Percentiles rank a stretch among this genome's conserved stretches.
These are phyloP conservation scores for Hermaeophaga mercurialis DNA, from an alignment of 2,888 invertebrate species.

Conservation along the genomic window DNA sequence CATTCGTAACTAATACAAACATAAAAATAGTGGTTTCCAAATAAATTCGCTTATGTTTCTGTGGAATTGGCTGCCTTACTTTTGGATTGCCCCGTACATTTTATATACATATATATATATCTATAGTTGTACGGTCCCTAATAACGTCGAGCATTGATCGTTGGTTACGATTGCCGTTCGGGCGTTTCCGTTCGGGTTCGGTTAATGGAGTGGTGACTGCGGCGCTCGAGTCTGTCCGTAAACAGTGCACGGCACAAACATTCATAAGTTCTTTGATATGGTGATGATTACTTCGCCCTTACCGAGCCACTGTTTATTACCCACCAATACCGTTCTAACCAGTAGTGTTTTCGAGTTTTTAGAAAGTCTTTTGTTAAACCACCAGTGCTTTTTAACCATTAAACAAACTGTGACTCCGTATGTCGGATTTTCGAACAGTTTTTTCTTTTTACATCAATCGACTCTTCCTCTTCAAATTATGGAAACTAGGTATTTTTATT, in stretches of 20 bases:
- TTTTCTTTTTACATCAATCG: slow-evolving; percentile 51
- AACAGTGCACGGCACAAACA: slow-evolving; percentile 12
- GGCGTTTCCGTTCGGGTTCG: slow-evolving; percentile 6
- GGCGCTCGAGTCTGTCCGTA: slow-evolving; percentile 49
- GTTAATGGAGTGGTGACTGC: slow-evolving; percentile 2
- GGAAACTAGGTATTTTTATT: slow-evolving; percentile 52
- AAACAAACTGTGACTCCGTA: slow-evolving; percentile 53
- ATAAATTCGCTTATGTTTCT: too few species aligned
- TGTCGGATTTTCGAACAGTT: slow-evolving; percentile 56
- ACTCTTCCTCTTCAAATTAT: slow-evolving; percentile 49
- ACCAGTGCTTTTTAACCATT: slow-evolving; percentile 53
- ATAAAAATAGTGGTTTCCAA: too few species aligned
- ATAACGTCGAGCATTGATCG: slow-evolving; percentile 25
- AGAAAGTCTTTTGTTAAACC: slow-evolving; percentile 53
- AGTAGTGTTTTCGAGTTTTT: slow-evolving; percentile 38
- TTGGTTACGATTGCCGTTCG: slow-evolving; percentile 11
- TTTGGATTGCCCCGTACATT: not conserved
- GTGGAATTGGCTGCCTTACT: too few species aligned
- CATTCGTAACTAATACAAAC: too few species aligned
- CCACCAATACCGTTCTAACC: slow-evolving; percentile 52
- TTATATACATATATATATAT: too few species aligned
- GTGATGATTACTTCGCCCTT: slow-evolving; percentile 61
- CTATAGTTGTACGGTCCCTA: slow-evolving; percentile 5
- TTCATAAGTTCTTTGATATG: slow-evolving; percentile 54
- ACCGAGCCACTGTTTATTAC: slow-evolving; percentile 57